Conservation (phyloP, 1,140 invertebrate species). For the Babylonia areolata region DNA sequence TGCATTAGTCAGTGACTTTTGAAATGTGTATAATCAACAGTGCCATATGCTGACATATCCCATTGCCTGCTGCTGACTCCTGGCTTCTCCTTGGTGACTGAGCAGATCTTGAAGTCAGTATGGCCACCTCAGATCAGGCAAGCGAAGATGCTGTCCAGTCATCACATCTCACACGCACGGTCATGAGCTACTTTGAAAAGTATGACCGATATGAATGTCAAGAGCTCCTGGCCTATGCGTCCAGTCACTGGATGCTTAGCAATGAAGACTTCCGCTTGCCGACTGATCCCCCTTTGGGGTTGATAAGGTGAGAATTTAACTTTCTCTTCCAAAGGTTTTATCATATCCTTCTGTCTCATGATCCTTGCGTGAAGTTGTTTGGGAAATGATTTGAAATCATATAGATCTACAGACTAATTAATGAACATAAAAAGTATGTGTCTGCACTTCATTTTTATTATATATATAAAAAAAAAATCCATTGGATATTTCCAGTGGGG, state of each 20-base stretch:
- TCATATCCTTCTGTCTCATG: too few species aligned
- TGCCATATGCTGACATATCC: not conserved
- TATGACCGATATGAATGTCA: slow-evolving; percentile 73
- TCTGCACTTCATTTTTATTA: too few species aligned
- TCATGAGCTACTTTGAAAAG: slow-evolving; percentile 66
- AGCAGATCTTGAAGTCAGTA: not conserved
- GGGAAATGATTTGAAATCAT: too few species aligned
- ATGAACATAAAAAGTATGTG: too few species aligned
- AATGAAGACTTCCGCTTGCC: slow-evolving; percentile 70
- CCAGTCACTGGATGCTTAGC: slow-evolving; percentile 73
- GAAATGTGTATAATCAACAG: not conserved
- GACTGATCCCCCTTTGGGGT: slow-evolving; percentile 69
- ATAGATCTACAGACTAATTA: too few species aligned
- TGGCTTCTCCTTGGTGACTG: slow-evolving; percentile 9
- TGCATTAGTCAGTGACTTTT: too few species aligned
- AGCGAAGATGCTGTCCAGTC: slow-evolving; percentile 32
- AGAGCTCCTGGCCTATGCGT: slow-evolving; percentile 65
- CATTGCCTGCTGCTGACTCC: not conserved
- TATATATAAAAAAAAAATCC: too few species aligned
- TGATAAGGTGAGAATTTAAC: slow-evolving; percentile 57
- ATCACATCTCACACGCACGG: slow-evolving; percentile 30
- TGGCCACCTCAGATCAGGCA: not conserved
- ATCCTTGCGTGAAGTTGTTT: too few species aligned
- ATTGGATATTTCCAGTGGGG: too few species aligned
- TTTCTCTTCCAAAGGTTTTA: too few species aligned